Evolutionary conservation across 2,888 invertebrate species (phyloP), one percentile per base, ranked within the genome.

Genomic region (Drepanosiphum platanoidis): DNA sequence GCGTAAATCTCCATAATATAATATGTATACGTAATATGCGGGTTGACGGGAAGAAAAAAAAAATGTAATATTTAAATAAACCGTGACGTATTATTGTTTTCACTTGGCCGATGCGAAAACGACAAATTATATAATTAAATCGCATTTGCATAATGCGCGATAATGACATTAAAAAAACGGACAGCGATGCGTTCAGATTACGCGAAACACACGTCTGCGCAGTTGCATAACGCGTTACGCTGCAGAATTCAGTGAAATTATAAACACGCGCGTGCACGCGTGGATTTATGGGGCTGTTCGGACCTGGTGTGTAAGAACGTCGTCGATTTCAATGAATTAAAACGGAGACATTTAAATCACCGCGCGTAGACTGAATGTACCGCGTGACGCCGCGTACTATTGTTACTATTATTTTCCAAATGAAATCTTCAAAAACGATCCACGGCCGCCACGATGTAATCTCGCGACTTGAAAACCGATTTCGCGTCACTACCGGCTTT

Each of bases 111-210:
- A 52, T 36, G 36, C 58, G 15, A 75, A 36, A 15, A 75, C 34
- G 8, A 75, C 34, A 61, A 61, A 75, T 75, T 75, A 61, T 75
- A 61, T 58, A 61, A 58, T n/a, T 8, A 3, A 27, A 34, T 58
- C 8, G 3, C 30, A 66, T 78, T 66, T 66, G 39, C 64, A 66
- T 66, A 64, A 42, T 64, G 3, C 22, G 39, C 22, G 39, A 64
- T 78, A 78, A 64, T 42, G 78, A 66, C 42, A 64, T 64, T 30
- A 64, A 66, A n/a, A n/a, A n/a, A 66, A 66, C 22, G 22, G 77
- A 77, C 77, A 27, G 61, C 77, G 39, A 64, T 64, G 9, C 36
- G 61, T 71, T n/a, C 77, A 39, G 64, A 64, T 64, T 42, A 78
- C 39, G 39, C 13, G 75, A 58, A n/a, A 27, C 58, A 34, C 58